Conservation (phyloP, 2,113 vertebrate species). For the Chlorocebus sabaeus region DNA sequence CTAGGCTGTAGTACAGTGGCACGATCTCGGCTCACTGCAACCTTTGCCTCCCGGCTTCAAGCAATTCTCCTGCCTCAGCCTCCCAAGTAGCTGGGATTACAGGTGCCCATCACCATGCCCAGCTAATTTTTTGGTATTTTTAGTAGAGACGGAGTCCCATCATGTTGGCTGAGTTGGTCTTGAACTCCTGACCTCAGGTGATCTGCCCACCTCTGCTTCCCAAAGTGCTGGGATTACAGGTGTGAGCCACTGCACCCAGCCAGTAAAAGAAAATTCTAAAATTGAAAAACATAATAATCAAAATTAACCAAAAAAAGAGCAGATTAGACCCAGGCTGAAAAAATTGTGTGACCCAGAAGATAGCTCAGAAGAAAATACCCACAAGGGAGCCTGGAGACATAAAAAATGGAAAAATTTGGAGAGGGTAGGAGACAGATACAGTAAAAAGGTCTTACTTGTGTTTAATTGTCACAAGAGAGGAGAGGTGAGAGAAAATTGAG, state of each 20-base stretch:
- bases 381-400: not conserved
- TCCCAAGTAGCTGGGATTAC: no score
- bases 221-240: not conserved
- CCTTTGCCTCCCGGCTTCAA: not conserved
- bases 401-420: not conserved
- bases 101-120: no score
- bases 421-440: not conserved
- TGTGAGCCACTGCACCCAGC: not conserved
- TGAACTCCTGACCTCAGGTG: not conserved
- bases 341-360: not conserved
- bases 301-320: not conserved
- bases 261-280: no score
- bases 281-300: no score
- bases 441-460: not conserved
- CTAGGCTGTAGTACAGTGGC: not conserved
- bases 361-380: not conserved
- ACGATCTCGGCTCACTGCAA: not conserved
- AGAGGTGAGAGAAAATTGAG: not conserved
- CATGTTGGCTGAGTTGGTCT: not conserved
- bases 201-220: not conserved
- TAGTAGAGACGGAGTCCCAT: not conserved
- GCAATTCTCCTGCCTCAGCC: not conserved
- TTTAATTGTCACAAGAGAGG: not conserved
- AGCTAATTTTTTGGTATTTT: no score
- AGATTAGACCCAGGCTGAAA: not conserved